Percentiles rank a stretch among this genome's conserved stretches.
Conservation (phyloP, 2,888 invertebrate species). For the Habrosyne pyritoides region DNA sequence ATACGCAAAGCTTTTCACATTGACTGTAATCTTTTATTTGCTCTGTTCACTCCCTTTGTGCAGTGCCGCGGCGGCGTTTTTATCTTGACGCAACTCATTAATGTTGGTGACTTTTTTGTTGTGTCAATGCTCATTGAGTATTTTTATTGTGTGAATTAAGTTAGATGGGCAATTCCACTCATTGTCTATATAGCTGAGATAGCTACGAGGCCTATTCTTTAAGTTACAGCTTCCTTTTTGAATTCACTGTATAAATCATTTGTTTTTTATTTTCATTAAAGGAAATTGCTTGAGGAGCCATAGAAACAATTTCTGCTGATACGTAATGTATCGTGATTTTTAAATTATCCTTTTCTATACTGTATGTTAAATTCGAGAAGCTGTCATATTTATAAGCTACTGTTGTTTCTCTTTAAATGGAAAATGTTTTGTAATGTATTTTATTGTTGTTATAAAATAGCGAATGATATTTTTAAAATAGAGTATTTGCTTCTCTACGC, state of each 20-base stretch:
- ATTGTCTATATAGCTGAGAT: slow-evolving; percentile 25
- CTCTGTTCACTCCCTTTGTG: slow-evolving; percentile 61
- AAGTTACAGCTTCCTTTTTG: slow-evolving; percentile 6
- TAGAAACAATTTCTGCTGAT: background rate
- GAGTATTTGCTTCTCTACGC: too few relatives aligned
- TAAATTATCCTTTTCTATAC: background rate
- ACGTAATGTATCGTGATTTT: too few relatives aligned
- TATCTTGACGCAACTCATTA: slow-evolving; percentile 76
- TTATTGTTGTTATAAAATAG: background rate
- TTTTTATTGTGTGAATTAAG: slow-evolving; percentile 42
- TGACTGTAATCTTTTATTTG: slow-evolving; percentile 72
- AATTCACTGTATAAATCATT: background rate
- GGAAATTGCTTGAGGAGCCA: background rate
- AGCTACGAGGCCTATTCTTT: slow-evolving; percentile 19
- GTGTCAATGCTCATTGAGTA: slow-evolving; percentile 41
- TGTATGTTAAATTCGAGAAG: background rate
- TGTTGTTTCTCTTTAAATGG: background rate
- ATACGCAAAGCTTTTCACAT: slow-evolving; percentile 76
- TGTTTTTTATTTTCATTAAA: background rate
- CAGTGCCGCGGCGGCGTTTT: slow-evolving; percentile 69
- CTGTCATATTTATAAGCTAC: background rate
- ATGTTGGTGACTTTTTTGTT: slow-evolving; percentile 46
- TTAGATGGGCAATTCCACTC: slow-evolving; percentile 43
- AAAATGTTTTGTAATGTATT: background rate
- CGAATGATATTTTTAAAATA: background rate